phyloP scores from a whole-genome alignment of 2,888 invertebrate species.

The Eugnorisma glareosa region DNA sequence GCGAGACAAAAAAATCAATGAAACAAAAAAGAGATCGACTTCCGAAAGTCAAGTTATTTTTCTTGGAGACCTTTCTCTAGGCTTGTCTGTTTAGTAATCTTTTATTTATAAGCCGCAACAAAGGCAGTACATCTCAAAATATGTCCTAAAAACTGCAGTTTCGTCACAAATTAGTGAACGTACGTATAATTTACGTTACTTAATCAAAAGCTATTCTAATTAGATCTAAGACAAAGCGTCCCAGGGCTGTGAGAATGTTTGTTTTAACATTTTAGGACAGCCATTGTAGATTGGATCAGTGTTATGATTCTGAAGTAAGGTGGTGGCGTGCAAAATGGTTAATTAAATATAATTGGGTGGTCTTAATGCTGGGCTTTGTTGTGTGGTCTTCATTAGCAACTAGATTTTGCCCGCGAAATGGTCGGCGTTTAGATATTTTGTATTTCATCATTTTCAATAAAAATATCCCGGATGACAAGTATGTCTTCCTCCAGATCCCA shows the following conservation, averaged over 20 bases:
- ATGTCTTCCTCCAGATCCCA: not conserved
- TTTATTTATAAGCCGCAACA: not conserved
- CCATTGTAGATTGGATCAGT: constrained; percentile 47
- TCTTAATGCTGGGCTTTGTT: not conserved
- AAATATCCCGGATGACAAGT: not conserved
- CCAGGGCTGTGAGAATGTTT: constrained; percentile 63
- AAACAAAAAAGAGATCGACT: too few relatives aligned
- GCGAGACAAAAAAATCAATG: too few relatives aligned
- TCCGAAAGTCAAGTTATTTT: too few relatives aligned
- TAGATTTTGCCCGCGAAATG: not conserved
- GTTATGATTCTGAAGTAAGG: constrained; percentile 49
- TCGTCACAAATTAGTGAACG: constrained; percentile 45
- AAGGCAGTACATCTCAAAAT: not conserved
- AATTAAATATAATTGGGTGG: constrained; percentile 40
- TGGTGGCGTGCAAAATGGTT: constrained; percentile 26
- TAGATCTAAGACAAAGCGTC: constrained; percentile 55
- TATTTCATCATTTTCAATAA: not conserved
- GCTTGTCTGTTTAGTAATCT: not conserved
- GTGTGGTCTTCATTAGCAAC: constrained; percentile 7
- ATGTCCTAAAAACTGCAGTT: constrained; percentile 31
- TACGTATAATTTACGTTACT: constrained; percentile 45
- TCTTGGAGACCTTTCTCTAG: not conserved
- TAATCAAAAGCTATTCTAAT: constrained; percentile 59
- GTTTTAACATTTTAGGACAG: constrained; percentile 49
- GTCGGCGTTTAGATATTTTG: not conserved